A percentile compares a stretch with the other conserved stretches of the same genome.
Conservation (phyloP, 2,113 vertebrate species). For the Cavia porcellus region DNA sequence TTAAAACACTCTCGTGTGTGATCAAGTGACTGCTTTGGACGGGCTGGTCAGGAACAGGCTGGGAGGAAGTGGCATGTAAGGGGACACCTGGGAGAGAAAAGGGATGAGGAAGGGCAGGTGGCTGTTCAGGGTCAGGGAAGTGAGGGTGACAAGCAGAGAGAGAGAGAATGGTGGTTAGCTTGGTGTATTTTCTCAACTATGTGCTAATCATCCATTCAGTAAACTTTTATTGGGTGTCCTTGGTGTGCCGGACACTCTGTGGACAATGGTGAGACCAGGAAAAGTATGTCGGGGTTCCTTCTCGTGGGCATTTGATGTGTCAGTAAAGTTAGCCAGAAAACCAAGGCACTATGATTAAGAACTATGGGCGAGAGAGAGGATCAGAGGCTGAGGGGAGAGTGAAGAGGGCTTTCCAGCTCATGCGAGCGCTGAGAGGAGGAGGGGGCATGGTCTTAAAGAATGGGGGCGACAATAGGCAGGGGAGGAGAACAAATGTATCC, state of each 20-base stretch:
- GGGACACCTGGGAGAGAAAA: not conserved
- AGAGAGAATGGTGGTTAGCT: not conserved
- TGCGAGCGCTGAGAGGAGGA: not conserved
- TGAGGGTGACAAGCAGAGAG: not conserved
- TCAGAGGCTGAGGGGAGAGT: not conserved
- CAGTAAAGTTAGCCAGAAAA: not conserved
- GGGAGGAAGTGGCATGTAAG: slow-evolving; percentile 13
- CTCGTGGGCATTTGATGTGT: not conserved
- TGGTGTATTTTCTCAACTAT: slow-evolving; percentile 40
- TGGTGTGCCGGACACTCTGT: not conserved
- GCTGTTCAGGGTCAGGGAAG: not conserved
- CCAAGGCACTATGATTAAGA: not conserved
- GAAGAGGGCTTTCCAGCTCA: not conserved
- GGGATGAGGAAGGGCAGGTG: not conserved
- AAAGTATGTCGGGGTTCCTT: not conserved
- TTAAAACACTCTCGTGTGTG: not conserved
- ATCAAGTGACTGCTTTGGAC: slow-evolving; percentile 5
- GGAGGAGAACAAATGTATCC: not conserved
- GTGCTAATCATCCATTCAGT: not conserved
- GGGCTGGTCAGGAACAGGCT: not conserved
- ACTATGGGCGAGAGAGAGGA: not conserved
- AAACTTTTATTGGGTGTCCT: not conserved
- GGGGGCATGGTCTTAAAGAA: not conserved
- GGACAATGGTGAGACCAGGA: not conserved
- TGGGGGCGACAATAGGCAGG: not conserved